Conservation (phyloP, 2,113 vertebrate genomes). For the Gallinago jamesoni region DNA sequence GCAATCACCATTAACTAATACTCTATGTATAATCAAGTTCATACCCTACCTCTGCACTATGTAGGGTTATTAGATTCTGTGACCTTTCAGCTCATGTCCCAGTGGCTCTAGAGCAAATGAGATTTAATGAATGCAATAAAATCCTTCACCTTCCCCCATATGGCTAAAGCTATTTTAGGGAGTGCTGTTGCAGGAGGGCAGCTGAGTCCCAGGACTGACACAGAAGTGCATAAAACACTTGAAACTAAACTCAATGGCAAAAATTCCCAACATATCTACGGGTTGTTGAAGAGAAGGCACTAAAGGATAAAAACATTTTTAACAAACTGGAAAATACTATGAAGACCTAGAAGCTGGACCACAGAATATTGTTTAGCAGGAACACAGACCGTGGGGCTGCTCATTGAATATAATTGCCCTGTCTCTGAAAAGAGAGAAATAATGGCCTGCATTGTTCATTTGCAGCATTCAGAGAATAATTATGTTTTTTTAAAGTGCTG, state of each 20-base stretch:
- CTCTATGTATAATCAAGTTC: neutral
- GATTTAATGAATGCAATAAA: neutral
- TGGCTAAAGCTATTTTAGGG: neutral
- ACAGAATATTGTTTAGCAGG: neutral
- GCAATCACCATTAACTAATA: neutral
- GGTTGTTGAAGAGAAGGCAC: neutral
- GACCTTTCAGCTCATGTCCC: neutral
- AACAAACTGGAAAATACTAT: neutral
- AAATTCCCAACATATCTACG: neutral
- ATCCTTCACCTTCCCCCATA: neutral
- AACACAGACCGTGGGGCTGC: neutral
- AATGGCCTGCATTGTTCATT: neutral
- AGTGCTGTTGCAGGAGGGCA: neutral
- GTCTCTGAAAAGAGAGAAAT: neutral
- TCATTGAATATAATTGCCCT: neutral
- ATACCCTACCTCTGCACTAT: neutral
- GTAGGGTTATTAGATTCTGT: neutral
- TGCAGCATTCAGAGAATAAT: neutral
- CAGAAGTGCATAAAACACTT: neutral
- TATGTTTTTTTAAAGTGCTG: neutral
- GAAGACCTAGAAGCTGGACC: neutral
- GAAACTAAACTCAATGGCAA: neutral
- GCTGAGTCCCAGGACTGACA: neutral
- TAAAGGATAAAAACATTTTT: neutral
- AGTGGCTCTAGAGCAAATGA: neutral